Percentiles rank a stretch among this genome's conserved stretches.
phyloP scores from a whole-genome alignment of 2,113 vertebrate genomes.

The Pangasianodon hypophthalmus region DNA sequence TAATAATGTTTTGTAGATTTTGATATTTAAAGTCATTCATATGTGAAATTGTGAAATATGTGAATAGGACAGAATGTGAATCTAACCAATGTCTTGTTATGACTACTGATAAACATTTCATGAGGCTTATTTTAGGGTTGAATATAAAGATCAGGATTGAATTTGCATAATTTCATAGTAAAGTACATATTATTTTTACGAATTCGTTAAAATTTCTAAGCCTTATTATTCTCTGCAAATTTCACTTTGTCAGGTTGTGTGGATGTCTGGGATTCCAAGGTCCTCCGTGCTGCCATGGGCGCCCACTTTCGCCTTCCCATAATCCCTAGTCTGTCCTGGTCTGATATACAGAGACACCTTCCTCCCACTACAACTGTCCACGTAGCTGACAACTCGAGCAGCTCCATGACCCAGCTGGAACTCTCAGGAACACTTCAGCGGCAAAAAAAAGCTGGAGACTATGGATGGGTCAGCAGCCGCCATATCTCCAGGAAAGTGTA shows the following conservation, averaged over 20 bases:
- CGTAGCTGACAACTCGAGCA: constrained; percentile 79
- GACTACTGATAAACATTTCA: neutral
- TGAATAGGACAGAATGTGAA: too few relatives aligned
- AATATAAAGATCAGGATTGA: neutral
- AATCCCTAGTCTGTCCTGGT: constrained; percentile 79
- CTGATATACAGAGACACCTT: constrained; percentile 72
- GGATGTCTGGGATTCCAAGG: constrained; percentile 94
- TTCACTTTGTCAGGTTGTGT: constrained; percentile 83
- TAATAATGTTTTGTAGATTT: neutral
- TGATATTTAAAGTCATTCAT: neutral
- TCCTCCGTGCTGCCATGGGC: constrained; percentile 91
- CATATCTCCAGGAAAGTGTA: constrained; percentile 41
- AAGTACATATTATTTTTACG: neutral
- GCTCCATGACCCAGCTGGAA: constrained; percentile 27
- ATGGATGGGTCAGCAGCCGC: constrained; percentile 67
- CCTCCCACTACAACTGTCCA: constrained; percentile 70
- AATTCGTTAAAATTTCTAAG: neutral
- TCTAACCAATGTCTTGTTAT: too few relatives aligned
- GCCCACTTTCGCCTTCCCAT: constrained; percentile 92
- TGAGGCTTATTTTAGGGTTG: neutral
- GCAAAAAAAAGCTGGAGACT: constrained; percentile 61
- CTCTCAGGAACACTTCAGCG: neutral
- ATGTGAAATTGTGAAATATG: neutral
- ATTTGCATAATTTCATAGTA: neutral
- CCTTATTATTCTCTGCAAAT: neutral